phyloP scores from a whole-genome alignment of 2,113 vertebrate species.

The Regulus satrapa region DNA sequence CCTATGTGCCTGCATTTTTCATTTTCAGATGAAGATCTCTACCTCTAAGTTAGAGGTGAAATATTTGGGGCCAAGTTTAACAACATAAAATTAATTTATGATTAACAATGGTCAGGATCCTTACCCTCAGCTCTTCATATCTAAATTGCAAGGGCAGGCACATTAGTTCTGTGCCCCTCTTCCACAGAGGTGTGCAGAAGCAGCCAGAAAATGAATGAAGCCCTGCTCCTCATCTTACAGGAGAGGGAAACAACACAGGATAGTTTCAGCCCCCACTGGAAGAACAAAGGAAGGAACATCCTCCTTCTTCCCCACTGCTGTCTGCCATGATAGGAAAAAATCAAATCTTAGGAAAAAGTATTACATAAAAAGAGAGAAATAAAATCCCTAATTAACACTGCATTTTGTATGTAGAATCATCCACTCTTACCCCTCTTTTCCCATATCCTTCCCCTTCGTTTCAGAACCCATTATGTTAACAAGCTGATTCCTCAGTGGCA shows the following conservation, averaged over 20 bases:
- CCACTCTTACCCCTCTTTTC: not conserved
- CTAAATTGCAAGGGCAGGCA: not conserved
- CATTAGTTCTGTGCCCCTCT: not conserved
- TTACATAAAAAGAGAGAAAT: not conserved
- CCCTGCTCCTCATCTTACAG: not conserved
- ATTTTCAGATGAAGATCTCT: not conserved
- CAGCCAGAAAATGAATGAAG: not conserved
- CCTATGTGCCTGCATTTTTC: not conserved
- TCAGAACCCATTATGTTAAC: not conserved
- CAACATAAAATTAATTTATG: not conserved
- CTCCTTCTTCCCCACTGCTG: not conserved
- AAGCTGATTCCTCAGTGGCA: not conserved
- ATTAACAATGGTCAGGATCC: not conserved
- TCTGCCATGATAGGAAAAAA: not conserved
- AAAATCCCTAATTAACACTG: not conserved
- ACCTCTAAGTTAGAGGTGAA: not conserved
- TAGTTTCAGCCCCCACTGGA: rapidly evolving
- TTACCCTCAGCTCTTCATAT: not conserved
- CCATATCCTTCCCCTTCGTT: not conserved
- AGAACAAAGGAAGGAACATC: not conserved
- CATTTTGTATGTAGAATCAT: not conserved
- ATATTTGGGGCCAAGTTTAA: not conserved
- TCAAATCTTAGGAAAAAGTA: not conserved
- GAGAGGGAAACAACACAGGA: not conserved
- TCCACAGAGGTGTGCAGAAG: not conserved